Evolutionary conservation across 2,888 invertebrate genomes (phyloP).

Genomic region (Eledone cirrhosa): DNA sequence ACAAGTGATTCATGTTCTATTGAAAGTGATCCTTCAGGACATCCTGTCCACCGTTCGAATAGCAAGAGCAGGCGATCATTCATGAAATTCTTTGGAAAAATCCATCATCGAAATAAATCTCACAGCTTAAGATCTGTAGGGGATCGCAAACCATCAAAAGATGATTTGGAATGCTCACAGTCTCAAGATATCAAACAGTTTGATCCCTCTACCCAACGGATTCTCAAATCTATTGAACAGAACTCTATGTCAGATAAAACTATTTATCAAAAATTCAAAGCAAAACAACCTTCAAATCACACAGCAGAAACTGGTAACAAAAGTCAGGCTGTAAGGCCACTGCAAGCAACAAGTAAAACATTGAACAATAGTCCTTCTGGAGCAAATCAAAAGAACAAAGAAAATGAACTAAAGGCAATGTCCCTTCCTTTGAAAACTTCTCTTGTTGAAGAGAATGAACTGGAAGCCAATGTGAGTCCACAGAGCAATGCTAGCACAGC

Average conservation of each 20-base stretch:
- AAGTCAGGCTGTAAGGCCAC: slow-evolving; percentile 37
- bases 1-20: slow-evolving; percentile 38
- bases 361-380: slow-evolving; percentile 33
- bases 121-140: slow-evolving; percentile 20
- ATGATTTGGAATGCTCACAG: slow-evolving; percentile 19
- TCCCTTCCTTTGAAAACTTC: slow-evolving; percentile 10
- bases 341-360: slow-evolving; percentile 23
- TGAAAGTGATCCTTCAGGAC: slow-evolving; percentile 35
- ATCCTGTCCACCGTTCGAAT: slow-evolving; percentile 44
- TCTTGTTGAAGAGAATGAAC: slow-evolving; percentile 39
- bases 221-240: slow-evolving; percentile 58
- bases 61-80: slow-evolving; percentile 54
- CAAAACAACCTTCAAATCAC: slow-evolving; percentile 48
- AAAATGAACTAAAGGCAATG: slow-evolving; percentile 30
- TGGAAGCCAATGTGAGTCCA: slow-evolving; percentile 43
- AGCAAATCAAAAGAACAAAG: slow-evolving; percentile 32
- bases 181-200: slow-evolving; percentile 30
- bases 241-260: slow-evolving; percentile 49
- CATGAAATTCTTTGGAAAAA: slow-evolving; percentile 49
- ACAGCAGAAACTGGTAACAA: slow-evolving; percentile 37
- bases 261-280: slow-evolving; percentile 59
- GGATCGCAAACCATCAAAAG: slow-evolving; percentile 5
- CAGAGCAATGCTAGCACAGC: slow-evolving; percentile 41
- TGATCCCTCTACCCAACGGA: slow-evolving; percentile 35
- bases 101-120: slow-evolving; percentile 26